phyloP scores from a whole-genome alignment of 2,113 vertebrate genomes.

The Mustelus asterias region DNA sequence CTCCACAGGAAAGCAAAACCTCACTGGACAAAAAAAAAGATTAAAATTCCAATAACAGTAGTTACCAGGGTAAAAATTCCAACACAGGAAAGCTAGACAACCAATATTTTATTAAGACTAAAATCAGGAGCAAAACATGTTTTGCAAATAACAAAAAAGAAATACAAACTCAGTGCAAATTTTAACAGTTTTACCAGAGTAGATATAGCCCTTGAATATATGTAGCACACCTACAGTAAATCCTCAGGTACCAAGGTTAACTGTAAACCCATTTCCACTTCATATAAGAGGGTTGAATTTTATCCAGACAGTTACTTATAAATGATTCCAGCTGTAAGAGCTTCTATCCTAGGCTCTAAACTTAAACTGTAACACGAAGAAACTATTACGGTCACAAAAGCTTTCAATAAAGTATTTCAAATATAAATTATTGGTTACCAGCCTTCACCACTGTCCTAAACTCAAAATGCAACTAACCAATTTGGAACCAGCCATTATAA shows the following conservation, averaged over 20 bases:
- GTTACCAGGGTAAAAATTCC: constrained; percentile 12
- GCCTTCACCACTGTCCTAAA: neutral
- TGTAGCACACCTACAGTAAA: neutral
- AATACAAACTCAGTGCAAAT: constrained; percentile 25
- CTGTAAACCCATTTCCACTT: neutral
- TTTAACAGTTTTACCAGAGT: neutral
- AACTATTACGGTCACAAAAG: neutral
- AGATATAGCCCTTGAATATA: constrained; percentile 9
- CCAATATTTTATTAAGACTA: constrained; percentile 23
- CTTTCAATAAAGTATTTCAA: neutral
- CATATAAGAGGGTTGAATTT: neutral
- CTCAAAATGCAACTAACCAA: constrained; percentile 15
- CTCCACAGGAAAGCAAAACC: neutral
- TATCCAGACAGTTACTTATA: neutral
- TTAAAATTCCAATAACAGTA: neutral
- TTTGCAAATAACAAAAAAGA: constrained; percentile 10
- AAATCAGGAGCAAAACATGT: constrained; percentile 23
- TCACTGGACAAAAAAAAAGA: neutral
- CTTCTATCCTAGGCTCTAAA: neutral
- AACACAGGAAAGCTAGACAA: constrained; percentile 11
- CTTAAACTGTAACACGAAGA: neutral
- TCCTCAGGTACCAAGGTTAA: constrained; percentile 20
- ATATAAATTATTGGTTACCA: constrained; percentile 2
- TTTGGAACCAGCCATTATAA: constrained; percentile 31
- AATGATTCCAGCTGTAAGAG: neutral